Base-by-base conservation (phyloP, 1,140 invertebrate species). In the Agrilus planipennis region DNA sequence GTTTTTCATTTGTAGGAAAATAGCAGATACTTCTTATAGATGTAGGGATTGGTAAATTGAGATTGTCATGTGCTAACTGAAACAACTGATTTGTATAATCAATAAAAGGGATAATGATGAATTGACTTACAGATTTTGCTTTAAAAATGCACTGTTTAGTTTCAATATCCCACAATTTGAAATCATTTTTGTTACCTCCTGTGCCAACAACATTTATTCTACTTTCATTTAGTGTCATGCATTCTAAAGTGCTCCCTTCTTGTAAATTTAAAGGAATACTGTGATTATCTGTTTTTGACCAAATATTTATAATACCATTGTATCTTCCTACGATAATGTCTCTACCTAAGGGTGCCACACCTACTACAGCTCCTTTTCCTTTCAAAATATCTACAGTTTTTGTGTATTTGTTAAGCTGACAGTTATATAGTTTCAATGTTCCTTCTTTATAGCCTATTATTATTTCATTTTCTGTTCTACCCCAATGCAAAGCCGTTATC, bases 81-180 rank as follows among this genome's bases (percentile, higher is more conserved):
- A 52, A 52, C 19, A 23, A 43, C 11, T 16, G 16, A 42, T 18
- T 41, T 31, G 39, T 37, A 36, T 35, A 0, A 22, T 16, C 34
- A 30, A 25, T 21, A 18, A 19, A 27, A n/a, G 32, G 18, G 6
- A 27, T 11, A 34, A 18, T 20, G 6, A 41, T 28, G 19, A 23
- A 4, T 30, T 30, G 19, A 47, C 53, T 51, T 49, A 59, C 58
- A 1, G 60, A 75, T 85, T 85, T 72, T 76, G 86, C 21, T 79
- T 79, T 53, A 57, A 67, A 61, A 80, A 88, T 41, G 63, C 59
- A 58, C 55, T 48, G 45, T 47, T 50, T 57, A 51, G 49, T 39
- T 50, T 68, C 62, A 15, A 87, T 44, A 61, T 88, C 76, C 71
- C 76, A 87, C 25, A 87, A 50, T 64, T 84, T 82, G 10, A 88